Conservation (phyloP, 92 coral and sea anemone genomes). For the Zoanthus sansibaricus region DNA sequence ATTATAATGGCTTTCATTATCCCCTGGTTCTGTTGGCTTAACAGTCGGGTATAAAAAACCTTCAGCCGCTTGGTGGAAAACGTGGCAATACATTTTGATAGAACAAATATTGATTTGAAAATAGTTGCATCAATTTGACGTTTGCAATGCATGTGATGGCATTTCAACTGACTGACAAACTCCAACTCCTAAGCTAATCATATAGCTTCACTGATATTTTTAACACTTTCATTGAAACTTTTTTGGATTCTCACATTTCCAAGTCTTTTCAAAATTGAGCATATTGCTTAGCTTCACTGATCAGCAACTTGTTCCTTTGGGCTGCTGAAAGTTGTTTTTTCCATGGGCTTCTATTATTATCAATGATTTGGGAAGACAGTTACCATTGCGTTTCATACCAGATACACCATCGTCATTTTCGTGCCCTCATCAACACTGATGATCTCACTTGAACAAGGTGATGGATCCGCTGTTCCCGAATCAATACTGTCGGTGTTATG, state of each 20-base stretch:
- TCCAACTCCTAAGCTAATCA: slow-evolving; percentile 54
- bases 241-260: slow-evolving; percentile 57
- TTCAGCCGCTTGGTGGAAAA: too few relatives aligned
- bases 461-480: not conserved
- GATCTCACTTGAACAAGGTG: not conserved
- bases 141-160: slow-evolving; percentile 59
- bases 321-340: slow-evolving; percentile 40
- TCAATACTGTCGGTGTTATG: not conserved
- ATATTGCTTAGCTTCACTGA: slow-evolving; percentile 67
- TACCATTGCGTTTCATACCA: slow-evolving; percentile 59
- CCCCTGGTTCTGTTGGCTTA: too few relatives aligned
- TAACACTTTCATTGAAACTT: slow-evolving; percentile 47
- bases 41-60: too few relatives aligned
- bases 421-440: slow-evolving; percentile 5
- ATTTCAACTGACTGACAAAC: slow-evolving; percentile 58
- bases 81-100: too few relatives aligned
- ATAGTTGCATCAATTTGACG: slow-evolving; percentile 6
- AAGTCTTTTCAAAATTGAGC: slow-evolving; percentile 48
- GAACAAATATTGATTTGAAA: not conserved
- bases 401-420: slow-evolving; percentile 34
- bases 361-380: slow-evolving; percentile 64
- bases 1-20: not conserved
- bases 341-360: slow-evolving; percentile 63
- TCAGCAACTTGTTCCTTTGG: slow-evolving; percentile 52
- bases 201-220: slow-evolving; percentile 53